Evolutionary conservation across 1,140 invertebrate genomes (phyloP), one percentile per base, ranked within the genome.

Genomic region (Elymnias hypermnestra): DNA sequence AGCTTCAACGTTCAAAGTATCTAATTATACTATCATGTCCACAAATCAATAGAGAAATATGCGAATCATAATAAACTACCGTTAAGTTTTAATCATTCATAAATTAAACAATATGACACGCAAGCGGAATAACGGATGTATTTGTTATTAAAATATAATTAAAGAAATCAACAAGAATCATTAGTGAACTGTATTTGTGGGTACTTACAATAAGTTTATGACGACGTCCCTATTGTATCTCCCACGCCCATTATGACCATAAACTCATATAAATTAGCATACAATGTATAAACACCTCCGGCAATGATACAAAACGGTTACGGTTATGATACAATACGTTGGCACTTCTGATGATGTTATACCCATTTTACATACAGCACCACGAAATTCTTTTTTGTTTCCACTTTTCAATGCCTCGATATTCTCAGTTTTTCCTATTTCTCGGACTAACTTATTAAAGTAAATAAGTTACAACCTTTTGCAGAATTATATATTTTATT

Each of bases 181-280:
- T 41, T n/a, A 49, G 43, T 22, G 10, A 29, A 12, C 26, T 18
- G 18, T 28, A 28, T 37, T 44, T 39, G 19, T 17, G 44, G 26
- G 5, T 44, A 13, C 14, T 33, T 8, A 36, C 46, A 51, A 51
- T 46, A 54, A 53, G 45, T 49, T 48, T 23, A 35, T 26, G 41
- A 33, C 41, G 19, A 9, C 9, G n/a, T 1, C 10, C 1, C 19
- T 8, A 37, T 53, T 52, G 38, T 44, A 33, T 53, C 56, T 79
- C 72, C 71, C 71, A 79, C 71, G 63, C 60, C 44, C 57, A 52
- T 72, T 69, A 63, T 59, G 47, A 41, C 53, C 63, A 64, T 71
- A 67, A 63, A 67, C 54, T 53, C 51, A 49, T 61, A 52, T 51
- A 66, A 48, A 78, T 79, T 79, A 71, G 44, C 72, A 79, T 77